Evolutionary conservation across 2,797 vertebrate genomes (phyloP).

Genomic region (Hybognathus amarus): DNA sequence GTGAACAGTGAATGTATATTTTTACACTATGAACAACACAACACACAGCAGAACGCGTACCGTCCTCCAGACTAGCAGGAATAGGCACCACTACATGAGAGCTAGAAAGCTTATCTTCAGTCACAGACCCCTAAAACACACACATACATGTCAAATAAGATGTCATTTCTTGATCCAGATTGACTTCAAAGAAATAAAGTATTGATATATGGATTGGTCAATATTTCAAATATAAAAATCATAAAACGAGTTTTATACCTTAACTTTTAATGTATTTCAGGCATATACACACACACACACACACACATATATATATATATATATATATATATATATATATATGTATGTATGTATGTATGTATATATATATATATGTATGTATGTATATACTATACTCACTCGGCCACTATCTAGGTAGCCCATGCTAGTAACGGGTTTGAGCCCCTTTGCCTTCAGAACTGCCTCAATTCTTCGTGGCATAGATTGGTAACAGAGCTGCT

Average conservation of each 20-base stretch:
- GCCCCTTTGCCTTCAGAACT: too few relatives aligned
- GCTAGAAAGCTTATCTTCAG: slow-evolving; percentile 89
- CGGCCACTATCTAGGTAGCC: too few relatives aligned
- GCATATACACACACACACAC: too few relatives aligned
- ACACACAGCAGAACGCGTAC: slow-evolving; percentile 71
- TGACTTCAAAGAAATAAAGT: background rate
- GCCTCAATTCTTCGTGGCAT: too few relatives aligned
- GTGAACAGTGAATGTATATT: background rate
- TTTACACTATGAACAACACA: background rate
- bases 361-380: too few relatives aligned
- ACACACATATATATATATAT: too few relatives aligned
- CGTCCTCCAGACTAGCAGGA: slow-evolving; percentile 91
- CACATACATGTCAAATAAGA: background rate
- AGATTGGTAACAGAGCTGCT: too few relatives aligned
- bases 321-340: too few relatives aligned
- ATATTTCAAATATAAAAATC: background rate
- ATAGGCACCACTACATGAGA: slow-evolving; percentile 93
- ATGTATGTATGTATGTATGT: too few relatives aligned
- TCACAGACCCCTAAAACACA: slow-evolving; percentile 86
- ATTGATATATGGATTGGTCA: background rate
- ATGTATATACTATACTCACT: too few relatives aligned
- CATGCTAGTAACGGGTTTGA: too few relatives aligned
- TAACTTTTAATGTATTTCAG: slow-evolving; percentile 4
- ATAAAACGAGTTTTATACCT: background rate
- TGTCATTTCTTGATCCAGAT: background rate